Percentiles rank a stretch among this genome's conserved stretches.
phyloP scores from a whole-genome alignment of 2,888 invertebrate species.

The Nephrotoma flavescens region DNA sequence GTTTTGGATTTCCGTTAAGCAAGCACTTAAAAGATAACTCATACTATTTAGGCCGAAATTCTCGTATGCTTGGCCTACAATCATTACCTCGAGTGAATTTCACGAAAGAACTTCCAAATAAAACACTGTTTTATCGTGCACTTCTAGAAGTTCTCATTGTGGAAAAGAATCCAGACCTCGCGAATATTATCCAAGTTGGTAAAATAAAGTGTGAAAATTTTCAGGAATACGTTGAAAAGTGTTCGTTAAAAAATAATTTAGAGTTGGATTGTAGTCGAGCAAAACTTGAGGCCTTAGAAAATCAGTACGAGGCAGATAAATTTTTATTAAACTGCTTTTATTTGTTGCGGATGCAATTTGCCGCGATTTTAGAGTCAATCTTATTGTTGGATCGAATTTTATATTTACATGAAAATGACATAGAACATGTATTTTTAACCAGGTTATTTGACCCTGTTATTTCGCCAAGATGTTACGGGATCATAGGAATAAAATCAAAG shows the following conservation, averaged over 20 bases:
- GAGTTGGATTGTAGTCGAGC: constrained; percentile 32
- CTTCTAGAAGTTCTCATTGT: constrained; percentile 50
- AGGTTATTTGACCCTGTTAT: constrained; percentile 69
- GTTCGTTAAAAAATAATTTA: constrained; percentile 38
- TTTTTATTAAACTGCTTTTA: constrained; percentile 58
- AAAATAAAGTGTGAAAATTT: constrained; percentile 48
- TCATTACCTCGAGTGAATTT: constrained; percentile 53
- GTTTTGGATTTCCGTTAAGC: constrained; percentile 53
- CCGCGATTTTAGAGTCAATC: constrained; percentile 66
- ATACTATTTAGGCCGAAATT: constrained; percentile 51
- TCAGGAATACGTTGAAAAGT: constrained; percentile 51
- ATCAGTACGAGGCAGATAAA: constrained; percentile 31
- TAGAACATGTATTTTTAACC: constrained; percentile 45
- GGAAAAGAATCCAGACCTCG: constrained; percentile 28
- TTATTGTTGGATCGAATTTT: constrained; percentile 69
- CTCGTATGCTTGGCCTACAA: constrained; percentile 75
- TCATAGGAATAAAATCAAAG: constrained; percentile 43
- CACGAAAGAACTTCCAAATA: constrained; percentile 41
- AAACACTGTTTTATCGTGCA: constrained; percentile 60
- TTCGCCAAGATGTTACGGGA: constrained; percentile 69
- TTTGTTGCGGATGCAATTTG: constrained; percentile 57
- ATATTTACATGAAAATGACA: constrained; percentile 53
- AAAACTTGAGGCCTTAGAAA: constrained; percentile 31
- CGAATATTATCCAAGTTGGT: constrained; percentile 41
- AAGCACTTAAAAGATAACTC: constrained; percentile 35